Conservation (phyloP, 1,140 invertebrate genomes). For the Drosophila fuyamai region DNA sequence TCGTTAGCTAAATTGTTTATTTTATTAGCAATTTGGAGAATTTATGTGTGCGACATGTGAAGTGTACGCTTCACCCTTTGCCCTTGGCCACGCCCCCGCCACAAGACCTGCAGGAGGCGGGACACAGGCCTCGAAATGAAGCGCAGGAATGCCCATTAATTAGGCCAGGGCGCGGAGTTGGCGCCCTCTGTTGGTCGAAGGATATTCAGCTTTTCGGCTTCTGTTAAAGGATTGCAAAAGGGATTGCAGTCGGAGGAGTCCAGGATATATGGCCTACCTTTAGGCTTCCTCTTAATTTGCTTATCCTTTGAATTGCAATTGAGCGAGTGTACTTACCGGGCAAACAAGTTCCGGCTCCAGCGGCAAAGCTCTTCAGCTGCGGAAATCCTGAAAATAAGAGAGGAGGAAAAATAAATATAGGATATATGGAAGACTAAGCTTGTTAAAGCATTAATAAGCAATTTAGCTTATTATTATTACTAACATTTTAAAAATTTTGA, state of each 20-base stretch:
- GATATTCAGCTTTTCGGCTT: slow-evolving; percentile 10
- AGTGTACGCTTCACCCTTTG: slow-evolving; percentile 46
- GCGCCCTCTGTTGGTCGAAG: slow-evolving; percentile 60
- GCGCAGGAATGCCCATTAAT: slow-evolving; percentile 77
- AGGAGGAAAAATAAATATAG: background rate
- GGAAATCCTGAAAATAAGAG: slow-evolving; percentile 85
- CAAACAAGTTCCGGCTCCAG: slow-evolving; percentile 85
- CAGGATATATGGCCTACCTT: slow-evolving; percentile 64
- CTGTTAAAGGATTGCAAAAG: slow-evolving; percentile 17
- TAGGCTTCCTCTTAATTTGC: slow-evolving; percentile 46
- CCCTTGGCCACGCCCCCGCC: slow-evolving; percentile 15
- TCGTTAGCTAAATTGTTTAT: slow-evolving; percentile 81
- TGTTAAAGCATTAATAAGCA: too few relatives aligned
- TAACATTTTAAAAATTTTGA: too few relatives aligned
- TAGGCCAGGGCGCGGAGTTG: slow-evolving; percentile 42
- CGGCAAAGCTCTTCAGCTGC: slow-evolving; percentile 86
- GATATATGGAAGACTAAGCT: too few relatives aligned
- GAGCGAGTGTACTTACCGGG: slow-evolving; percentile 83
- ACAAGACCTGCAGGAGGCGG: background rate
- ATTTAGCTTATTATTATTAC: too few relatives aligned
- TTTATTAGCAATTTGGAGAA: slow-evolving; percentile 83
- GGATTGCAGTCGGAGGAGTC: background rate
- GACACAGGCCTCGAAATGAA: slow-evolving; percentile 59
- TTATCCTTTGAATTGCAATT: background rate
- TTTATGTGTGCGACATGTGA: slow-evolving; percentile 67